Evolutionary conservation across 2,888 invertebrate genomes (phyloP).

Genomic region (Folsomia candida): DNA sequence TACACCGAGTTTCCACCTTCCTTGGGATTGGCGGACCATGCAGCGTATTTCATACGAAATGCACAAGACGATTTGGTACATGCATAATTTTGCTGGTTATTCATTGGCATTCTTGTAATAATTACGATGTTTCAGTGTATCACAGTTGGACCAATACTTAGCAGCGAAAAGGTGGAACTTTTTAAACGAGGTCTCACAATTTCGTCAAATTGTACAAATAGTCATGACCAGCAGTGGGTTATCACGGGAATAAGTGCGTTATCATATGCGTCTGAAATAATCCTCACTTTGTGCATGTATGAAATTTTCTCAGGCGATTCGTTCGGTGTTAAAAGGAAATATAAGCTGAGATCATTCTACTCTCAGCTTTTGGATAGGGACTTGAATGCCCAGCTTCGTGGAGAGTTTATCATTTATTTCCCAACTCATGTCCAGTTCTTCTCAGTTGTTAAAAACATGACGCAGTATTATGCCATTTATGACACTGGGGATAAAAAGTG

Average conservation of each 20-base stretch:
- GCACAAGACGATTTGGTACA: slow-evolving; percentile 22
- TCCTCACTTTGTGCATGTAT: neutral
- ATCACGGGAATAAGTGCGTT: neutral
- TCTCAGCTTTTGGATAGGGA: neutral
- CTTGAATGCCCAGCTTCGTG: slow-evolving; percentile 22
- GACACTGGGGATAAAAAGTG: neutral
- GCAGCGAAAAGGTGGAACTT: neutral
- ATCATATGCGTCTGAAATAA: neutral
- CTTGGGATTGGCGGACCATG: slow-evolving; percentile 1
- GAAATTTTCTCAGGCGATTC: neutral
- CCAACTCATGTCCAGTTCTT: slow-evolving; percentile 20
- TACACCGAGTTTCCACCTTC: no score
- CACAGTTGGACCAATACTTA: slow-evolving; percentile 21
- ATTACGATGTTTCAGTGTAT: slow-evolving; percentile 31
- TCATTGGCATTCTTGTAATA: no score
- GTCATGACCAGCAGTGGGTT: slow-evolving; percentile 15
- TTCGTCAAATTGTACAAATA: neutral
- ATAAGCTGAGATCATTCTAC: slow-evolving; percentile 7
- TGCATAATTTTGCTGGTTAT: neutral
- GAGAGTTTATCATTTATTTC: slow-evolving; percentile 36
- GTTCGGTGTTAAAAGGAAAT: neutral
- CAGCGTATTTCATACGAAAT: slow-evolving; percentile 29
- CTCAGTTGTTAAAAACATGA: no score
- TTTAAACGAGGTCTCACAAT: neutral
- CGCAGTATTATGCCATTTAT: neutral